Evolutionary conservation across 2,888 invertebrate genomes (phyloP).

Genomic region (Punctoribates punctum): DNA sequence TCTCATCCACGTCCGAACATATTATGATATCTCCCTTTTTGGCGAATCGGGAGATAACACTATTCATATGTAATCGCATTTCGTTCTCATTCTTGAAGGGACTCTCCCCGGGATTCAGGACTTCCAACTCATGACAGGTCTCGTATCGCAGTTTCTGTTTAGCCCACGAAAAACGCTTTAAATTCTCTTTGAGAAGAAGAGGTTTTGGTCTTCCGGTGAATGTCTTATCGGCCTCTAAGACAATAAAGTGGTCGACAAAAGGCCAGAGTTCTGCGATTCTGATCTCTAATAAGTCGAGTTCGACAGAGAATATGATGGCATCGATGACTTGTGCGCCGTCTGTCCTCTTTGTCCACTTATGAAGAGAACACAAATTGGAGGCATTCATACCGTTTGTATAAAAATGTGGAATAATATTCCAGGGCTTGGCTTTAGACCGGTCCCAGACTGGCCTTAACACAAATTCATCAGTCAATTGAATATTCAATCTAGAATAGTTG

Average conservation of each 20-base stretch:
- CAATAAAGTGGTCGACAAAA: slow-evolving; percentile 37
- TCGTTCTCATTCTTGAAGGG: slow-evolving; percentile 35
- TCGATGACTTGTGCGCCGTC: slow-evolving; percentile 25
- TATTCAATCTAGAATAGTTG: not conserved
- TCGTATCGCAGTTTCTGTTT: slow-evolving; percentile 5
- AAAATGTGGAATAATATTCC: slow-evolving; percentile 9
- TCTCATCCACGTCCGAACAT: slow-evolving; percentile 40
- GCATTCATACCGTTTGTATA: not conserved
- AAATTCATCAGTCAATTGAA: not conserved
- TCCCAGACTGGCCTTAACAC: slow-evolving; percentile 19
- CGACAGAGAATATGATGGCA: slow-evolving; percentile 40
- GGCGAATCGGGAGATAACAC: not conserved
- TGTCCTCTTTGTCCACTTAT: not conserved
- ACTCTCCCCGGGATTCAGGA: slow-evolving; percentile 5
- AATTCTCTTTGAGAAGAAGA: slow-evolving; percentile 17
- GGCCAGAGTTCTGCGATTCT: slow-evolving; percentile 38
- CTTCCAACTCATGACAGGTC: not conserved
- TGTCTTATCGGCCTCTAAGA: slow-evolving; percentile 36
- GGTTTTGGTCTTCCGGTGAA: slow-evolving; percentile 33
- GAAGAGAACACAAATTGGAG: not conserved
- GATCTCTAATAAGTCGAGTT: slow-evolving; percentile 40
- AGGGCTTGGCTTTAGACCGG: not conserved
- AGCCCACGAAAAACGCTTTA: slow-evolving; percentile 35
- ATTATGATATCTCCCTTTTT: slow-evolving; percentile 33
- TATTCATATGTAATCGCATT: slow-evolving; percentile 35